These are phyloP conservation scores for Enteromius argenteus DNA, from an alignment of 2,797 vertebrate genomes.

Conservation along the genomic window DNA sequence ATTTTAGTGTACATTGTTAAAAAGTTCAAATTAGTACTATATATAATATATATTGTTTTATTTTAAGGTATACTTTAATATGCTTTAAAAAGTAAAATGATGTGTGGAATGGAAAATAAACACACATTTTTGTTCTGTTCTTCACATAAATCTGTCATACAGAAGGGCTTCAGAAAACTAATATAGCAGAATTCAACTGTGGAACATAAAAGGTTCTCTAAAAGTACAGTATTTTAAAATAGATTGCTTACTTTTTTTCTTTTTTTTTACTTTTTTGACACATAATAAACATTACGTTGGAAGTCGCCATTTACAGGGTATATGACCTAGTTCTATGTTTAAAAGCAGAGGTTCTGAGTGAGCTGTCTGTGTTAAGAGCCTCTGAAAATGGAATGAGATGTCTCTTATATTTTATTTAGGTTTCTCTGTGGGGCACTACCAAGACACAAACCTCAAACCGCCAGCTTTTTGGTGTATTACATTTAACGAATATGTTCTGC, in stretches of 20 bases:
- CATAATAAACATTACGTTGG: background rate
- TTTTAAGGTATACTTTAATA: no score
- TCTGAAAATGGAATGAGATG: background rate
- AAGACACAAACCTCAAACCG: background rate
- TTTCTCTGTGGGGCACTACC: slow-evolving; percentile 6
- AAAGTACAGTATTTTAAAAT: background rate
- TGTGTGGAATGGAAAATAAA: background rate
- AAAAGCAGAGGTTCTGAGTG: background rate
- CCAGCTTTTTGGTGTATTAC: background rate
- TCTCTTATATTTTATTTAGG: slow-evolving; percentile 38
- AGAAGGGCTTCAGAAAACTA: background rate
- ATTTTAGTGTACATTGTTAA: no score
- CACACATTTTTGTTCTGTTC: background rate
- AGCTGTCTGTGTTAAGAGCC: slow-evolving; percentile 2
- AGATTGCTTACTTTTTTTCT: background rate
- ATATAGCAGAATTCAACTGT: background rate
- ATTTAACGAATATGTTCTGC: background rate
- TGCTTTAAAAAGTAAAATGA: background rate
- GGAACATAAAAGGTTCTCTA: background rate
- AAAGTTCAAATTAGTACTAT: background rate
- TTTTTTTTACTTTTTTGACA: background rate
- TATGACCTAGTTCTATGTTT: slow-evolving; percentile 30
- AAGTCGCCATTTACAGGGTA: background rate
- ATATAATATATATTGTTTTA: no score
- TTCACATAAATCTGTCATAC: background rate